Conservation (phyloP, 1,140 invertebrate species). For the Magallana gigas region DNA sequence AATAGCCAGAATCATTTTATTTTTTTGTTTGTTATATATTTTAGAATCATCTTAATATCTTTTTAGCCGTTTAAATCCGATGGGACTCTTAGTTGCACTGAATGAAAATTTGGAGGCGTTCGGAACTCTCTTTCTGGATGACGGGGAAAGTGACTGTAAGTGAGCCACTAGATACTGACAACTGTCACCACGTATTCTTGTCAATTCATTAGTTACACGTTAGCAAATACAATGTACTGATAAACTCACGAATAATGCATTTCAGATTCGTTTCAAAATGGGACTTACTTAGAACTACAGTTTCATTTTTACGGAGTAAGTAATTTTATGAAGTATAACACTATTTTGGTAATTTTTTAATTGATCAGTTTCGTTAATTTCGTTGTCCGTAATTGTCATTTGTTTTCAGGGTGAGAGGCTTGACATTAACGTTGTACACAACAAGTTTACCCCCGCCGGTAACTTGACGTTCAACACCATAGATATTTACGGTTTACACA, state of each 20-base stretch:
- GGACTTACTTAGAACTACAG: not conserved
- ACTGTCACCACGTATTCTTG: no score
- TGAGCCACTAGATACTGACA: not conserved
- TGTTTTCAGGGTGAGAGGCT: constrained; percentile 37
- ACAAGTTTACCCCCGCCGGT: constrained; percentile 12
- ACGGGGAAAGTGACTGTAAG: constrained; percentile 68
- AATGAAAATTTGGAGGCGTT: constrained; percentile 71
- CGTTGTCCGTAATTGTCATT: not conserved
- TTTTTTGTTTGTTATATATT: not conserved
- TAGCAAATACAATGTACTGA: no score
- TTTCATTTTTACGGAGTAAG: not conserved
- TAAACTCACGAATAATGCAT: not conserved
- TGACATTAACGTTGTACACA: constrained; percentile 42
- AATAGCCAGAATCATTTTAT: not conserved
- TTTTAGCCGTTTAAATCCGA: constrained; percentile 81
- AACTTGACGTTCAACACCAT: constrained; percentile 43
- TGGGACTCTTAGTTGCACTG: constrained; percentile 83
- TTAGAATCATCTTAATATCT: not conserved
- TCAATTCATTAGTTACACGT: no score
- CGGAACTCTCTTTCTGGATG: constrained; percentile 69
- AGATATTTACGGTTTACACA: constrained; percentile 48
- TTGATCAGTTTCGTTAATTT: not conserved
- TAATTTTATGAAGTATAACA: not conserved
- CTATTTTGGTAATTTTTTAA: not conserved
- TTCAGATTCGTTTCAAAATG: not conserved